Evolutionary conservation across 2,113 vertebrate species (phyloP).

Genomic region (Ammodytes marinus): DNA sequence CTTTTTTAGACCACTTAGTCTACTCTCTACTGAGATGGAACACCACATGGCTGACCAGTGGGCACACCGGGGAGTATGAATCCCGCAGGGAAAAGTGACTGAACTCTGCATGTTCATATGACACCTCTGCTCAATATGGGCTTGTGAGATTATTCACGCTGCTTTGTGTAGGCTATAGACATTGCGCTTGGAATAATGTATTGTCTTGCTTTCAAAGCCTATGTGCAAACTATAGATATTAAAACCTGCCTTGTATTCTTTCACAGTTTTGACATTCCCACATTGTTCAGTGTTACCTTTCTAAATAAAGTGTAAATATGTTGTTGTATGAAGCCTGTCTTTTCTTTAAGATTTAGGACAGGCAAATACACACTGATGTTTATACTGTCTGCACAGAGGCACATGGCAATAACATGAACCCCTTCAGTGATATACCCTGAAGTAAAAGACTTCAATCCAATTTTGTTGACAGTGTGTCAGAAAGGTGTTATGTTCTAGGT

Average conservation of each 20-base stretch:
- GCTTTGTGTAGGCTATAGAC: not conserved
- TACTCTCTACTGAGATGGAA: slow-evolving; percentile 42
- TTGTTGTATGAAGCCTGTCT: not conserved
- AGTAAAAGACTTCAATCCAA: not conserved
- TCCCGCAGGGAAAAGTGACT: slow-evolving; percentile 10
- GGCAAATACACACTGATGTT: not conserved
- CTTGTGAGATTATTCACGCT: not conserved
- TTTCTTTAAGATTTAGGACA: not conserved
- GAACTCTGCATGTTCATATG: slow-evolving; percentile 15
- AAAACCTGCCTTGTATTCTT: slow-evolving; percentile 34
- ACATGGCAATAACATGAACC: not conserved
- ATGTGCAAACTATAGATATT: slow-evolving; percentile 30
- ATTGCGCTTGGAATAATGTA: not conserved
- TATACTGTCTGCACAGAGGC: not conserved
- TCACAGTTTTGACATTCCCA: slow-evolving; percentile 28
- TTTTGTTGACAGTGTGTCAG: not conserved
- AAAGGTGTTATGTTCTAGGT: not conserved
- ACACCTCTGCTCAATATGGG: slow-evolving; percentile 10
- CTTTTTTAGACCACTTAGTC: slow-evolving; percentile 36
- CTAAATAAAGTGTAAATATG: slow-evolving; percentile 61
- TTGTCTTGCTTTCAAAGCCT: slow-evolving; percentile 8
- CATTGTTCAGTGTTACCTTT: slow-evolving; percentile 41
- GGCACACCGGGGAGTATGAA: not conserved
- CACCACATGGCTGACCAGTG: slow-evolving; percentile 21
- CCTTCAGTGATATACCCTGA: not conserved